Percentiles rank a stretch among this genome's conserved stretches.
Conservation (phyloP, 1,140 invertebrate species). For the Batillaria attramentaria region DNA sequence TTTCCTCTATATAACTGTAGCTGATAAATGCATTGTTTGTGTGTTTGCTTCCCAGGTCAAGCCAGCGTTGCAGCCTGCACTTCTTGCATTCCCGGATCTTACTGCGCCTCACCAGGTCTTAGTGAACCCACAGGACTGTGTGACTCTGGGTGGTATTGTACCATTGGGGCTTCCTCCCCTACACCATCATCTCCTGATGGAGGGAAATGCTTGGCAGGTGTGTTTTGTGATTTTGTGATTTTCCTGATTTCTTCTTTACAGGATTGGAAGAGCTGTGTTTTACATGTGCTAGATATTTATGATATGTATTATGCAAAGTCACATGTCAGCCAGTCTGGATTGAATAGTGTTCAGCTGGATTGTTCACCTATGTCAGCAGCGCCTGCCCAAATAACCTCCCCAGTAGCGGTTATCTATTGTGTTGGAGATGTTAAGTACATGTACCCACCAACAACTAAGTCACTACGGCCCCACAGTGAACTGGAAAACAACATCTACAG, state of each 20-base stretch:
- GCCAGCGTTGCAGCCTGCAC: constrained; percentile 55
- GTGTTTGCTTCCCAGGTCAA: constrained; percentile 49
- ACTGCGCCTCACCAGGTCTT: constrained; percentile 63
- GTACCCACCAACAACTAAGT: too few species aligned
- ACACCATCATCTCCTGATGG: constrained; percentile 63
- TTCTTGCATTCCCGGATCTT: constrained; percentile 63
- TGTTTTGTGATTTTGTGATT: constrained; percentile 11
- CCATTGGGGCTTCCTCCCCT: constrained; percentile 53
- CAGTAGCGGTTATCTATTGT: too few species aligned
- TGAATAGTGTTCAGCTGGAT: too few species aligned
- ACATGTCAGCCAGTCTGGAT: too few species aligned
- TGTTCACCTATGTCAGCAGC: too few species aligned
- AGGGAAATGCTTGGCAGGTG: constrained; percentile 62
- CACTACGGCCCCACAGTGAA: too few species aligned
- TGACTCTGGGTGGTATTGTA: constrained; percentile 68
- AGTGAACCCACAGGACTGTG: constrained; percentile 56
- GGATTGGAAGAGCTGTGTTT: neutral
- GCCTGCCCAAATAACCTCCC: too few species aligned
- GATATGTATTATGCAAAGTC: too few species aligned
- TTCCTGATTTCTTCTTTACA: neutral
- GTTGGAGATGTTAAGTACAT: too few species aligned
- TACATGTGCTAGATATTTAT: too few species aligned
- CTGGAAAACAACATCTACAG: too few species aligned
- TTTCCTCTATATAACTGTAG: too few species aligned
- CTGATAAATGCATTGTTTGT: neutral